Conservation (phyloP, 2,888 invertebrate genomes). For the Cyclophora punctaria region DNA sequence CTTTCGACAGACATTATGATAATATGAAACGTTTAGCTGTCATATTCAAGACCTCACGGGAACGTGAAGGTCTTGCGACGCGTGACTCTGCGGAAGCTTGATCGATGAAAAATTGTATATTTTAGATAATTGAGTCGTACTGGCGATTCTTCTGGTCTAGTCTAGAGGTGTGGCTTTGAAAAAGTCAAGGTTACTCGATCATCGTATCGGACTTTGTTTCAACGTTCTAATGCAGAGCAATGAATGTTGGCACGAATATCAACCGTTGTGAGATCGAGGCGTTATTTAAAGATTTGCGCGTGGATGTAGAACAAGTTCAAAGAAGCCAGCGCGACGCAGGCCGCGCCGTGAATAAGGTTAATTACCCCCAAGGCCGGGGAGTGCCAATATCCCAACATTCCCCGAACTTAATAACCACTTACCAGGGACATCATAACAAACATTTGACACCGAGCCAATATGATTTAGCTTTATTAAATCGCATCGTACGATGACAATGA, state of each 20-base stretch:
- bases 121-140: too few species aligned
- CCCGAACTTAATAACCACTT: constrained; percentile 19
- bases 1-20: neutral
- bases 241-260: constrained; percentile 56
- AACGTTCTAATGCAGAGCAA: constrained; percentile 38
- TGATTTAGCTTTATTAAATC: constrained; percentile 12
- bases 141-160: neutral
- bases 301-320: constrained; percentile 69
- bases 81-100: constrained; percentile 18
- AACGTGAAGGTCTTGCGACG: constrained; percentile 46
- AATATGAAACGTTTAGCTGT: neutral
- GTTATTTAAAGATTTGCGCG: constrained; percentile 60
- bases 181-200: constrained; percentile 1
- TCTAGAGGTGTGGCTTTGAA: neutral
- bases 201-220: constrained; percentile 15
- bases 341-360: constrained; percentile 59
- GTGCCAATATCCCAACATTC: constrained; percentile 30
- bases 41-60: constrained; percentile 31
- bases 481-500: neutral
- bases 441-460: constrained; percentile 33
- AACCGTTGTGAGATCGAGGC: constrained; percentile 30
- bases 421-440: constrained; percentile 32
- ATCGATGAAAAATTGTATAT: neutral
- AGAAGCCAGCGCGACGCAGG: constrained; percentile 35
- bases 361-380: constrained; percentile 63